phyloP scores from a whole-genome alignment of 2,797 vertebrate species.

The Hypotaenidia philippensis region DNA sequence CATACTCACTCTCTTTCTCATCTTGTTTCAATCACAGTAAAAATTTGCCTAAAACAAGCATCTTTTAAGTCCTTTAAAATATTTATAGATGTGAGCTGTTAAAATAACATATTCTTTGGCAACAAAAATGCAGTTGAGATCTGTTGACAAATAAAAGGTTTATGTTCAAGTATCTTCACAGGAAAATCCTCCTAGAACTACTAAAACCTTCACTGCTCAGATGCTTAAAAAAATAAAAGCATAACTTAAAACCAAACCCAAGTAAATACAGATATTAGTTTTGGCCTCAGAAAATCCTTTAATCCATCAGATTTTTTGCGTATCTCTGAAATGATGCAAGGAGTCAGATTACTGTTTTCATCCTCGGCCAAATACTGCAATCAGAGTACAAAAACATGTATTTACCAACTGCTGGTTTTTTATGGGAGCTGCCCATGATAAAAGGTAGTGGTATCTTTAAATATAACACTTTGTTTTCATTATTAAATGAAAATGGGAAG shows the following conservation, averaged over 20 bases:
- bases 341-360: constrained; percentile 80
- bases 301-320: constrained; percentile 77
- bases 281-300: constrained; percentile 86
- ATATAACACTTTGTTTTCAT: not conserved
- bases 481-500: not conserved
- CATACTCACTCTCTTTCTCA: not conserved
- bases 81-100: not conserved
- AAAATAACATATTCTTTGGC: not conserved
- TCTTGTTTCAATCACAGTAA: not conserved
- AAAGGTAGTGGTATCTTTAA: not conserved
- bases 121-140: not conserved
- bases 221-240: not conserved
- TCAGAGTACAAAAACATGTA: not conserved
- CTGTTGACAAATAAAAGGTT: not conserved
- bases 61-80: not conserved
- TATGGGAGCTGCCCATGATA: not conserved
- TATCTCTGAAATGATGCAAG: constrained; percentile 23
- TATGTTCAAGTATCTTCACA: not conserved
- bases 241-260: not conserved
- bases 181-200: not conserved
- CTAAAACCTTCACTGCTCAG: not conserved
- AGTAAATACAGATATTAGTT: not conserved
- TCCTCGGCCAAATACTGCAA: constrained; percentile 77
- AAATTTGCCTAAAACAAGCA: not conserved
- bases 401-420: not conserved